phyloP scores from a whole-genome alignment of 2,113 vertebrate species.

The Lanius collurio region DNA sequence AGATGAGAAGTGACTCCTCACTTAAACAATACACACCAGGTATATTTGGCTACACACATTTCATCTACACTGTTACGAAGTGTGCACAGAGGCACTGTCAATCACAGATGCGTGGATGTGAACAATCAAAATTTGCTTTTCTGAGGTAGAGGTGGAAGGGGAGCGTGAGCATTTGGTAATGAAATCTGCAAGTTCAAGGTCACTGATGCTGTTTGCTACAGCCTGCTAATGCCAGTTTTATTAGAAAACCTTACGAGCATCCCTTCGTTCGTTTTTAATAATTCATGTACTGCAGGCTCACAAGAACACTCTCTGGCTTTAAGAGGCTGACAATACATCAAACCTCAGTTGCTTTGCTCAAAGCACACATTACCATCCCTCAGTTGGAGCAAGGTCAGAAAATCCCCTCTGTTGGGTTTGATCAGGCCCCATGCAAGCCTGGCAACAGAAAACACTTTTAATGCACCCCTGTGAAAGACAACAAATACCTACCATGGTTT shows the following conservation, averaged over 20 bases:
- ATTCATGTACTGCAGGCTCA: slow-evolving; percentile 76
- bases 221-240: slow-evolving; percentile 69
- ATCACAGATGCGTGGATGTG: not conserved
- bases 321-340: slow-evolving; percentile 72
- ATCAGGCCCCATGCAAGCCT: not conserved
- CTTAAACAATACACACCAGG: not conserved
- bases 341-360: slow-evolving; percentile 55
- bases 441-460: not conserved
- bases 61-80: not conserved
- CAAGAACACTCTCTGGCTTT: slow-evolving; percentile 66
- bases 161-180: not conserved
- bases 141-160: not conserved
- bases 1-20: not conserved
- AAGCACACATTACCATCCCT: not conserved
- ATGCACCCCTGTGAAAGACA: not conserved
- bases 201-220: slow-evolving; percentile 29
- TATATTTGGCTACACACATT: not conserved
- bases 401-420: not conserved
- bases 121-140: not conserved
- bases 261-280: slow-evolving; percentile 72
- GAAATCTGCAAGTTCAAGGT: slow-evolving; percentile 64
- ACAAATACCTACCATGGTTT: slow-evolving; percentile 76
- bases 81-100: not conserved
- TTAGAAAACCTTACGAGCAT: slow-evolving; percentile 78
- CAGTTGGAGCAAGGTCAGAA: slow-evolving; percentile 38